phyloP scores from a whole-genome alignment of 2,113 vertebrate species.

The Ictidomys tridecemlineatus region DNA sequence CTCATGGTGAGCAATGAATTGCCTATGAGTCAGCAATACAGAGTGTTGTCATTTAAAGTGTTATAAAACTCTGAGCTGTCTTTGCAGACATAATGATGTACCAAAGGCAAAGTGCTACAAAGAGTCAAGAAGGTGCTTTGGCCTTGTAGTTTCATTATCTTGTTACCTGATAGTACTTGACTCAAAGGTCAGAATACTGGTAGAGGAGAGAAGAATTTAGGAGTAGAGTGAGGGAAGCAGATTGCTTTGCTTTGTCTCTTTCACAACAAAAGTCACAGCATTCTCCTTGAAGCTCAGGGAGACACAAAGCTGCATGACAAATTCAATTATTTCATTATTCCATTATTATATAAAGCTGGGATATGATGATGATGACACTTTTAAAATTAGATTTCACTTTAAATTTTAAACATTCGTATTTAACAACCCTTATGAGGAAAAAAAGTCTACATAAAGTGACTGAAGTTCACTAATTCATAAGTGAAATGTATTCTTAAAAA shows the following conservation, averaged over 20 bases:
- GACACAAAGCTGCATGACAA: background rate
- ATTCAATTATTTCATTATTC: background rate
- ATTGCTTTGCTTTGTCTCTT: background rate
- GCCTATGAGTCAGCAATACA: conserved; percentile 51
- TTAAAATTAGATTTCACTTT: conserved; percentile 37
- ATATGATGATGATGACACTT: background rate
- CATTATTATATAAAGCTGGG: background rate
- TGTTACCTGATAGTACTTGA: conserved; percentile 21
- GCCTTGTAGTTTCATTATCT: conserved; percentile 29
- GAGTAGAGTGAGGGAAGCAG: background rate
- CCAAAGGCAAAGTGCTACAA: conserved; percentile 5
- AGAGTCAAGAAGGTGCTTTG: conserved; percentile 20
- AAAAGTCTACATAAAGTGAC: background rate
- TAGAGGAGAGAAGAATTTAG: background rate
- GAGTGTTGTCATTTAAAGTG: conserved; percentile 53
- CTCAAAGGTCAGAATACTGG: conserved; percentile 46
- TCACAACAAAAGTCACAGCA: background rate
- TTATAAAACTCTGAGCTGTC: conserved; percentile 45
- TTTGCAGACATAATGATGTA: conserved; percentile 45
- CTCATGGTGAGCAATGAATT: background rate
- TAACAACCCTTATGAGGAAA: background rate
- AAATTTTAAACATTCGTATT: background rate
- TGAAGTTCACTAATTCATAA: background rate
- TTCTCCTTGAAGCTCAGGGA: background rate
- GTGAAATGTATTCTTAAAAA: background rate